Evolutionary conservation across 2,113 vertebrate species (phyloP).

Genomic region (Stigmatopora argus): DNA sequence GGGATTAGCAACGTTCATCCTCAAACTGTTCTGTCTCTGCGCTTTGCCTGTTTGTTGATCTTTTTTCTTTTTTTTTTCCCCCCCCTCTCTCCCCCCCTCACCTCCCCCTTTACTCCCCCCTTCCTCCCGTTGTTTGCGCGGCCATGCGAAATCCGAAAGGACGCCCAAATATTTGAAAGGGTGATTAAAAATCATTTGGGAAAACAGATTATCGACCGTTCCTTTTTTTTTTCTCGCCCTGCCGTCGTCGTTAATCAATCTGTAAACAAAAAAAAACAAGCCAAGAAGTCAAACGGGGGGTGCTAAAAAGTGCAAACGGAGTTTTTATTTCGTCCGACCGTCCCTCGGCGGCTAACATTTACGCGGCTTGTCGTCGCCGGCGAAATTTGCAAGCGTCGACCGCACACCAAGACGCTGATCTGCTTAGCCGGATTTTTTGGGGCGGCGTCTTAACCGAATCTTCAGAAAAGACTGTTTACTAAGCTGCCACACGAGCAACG

Average conservation of each 20-base stretch:
- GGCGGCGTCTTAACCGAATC: slow-evolving; percentile 26
- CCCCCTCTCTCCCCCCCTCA: neutral
- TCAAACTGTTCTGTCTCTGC: slow-evolving; percentile 68
- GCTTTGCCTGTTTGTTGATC: slow-evolving; percentile 69
- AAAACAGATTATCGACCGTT: slow-evolving; percentile 69
- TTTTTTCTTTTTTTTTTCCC: slow-evolving; percentile 32
- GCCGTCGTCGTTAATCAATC: slow-evolving; percentile 33
- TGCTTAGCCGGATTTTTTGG: slow-evolving; percentile 56
- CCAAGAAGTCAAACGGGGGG: slow-evolving; percentile 55
- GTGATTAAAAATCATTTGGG: slow-evolving; percentile 72
- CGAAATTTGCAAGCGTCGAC: slow-evolving; percentile 60
- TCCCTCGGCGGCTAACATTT: slow-evolving; percentile 47
- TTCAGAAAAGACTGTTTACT: slow-evolving; percentile 34
- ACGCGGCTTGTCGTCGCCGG: slow-evolving; percentile 1
- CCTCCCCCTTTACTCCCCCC: slow-evolving; percentile 15
- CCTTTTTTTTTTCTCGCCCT: slow-evolving; percentile 16
- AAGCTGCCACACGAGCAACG: slow-evolving; percentile 11
- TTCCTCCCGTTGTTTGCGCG: slow-evolving; percentile 63
- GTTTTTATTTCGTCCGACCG: neutral
- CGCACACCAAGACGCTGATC: slow-evolving; percentile 67
- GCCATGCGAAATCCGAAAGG: slow-evolving; percentile 68
- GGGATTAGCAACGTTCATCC: slow-evolving; percentile 70
- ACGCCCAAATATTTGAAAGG: slow-evolving; percentile 72
- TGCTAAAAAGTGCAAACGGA: slow-evolving; percentile 16
- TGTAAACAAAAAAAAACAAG: slow-evolving; percentile 54